Percentiles rank a stretch among this genome's conserved stretches.
Conservation (phyloP, 2,113 vertebrate species). For the Cyanoramphus novaezelandiae region DNA sequence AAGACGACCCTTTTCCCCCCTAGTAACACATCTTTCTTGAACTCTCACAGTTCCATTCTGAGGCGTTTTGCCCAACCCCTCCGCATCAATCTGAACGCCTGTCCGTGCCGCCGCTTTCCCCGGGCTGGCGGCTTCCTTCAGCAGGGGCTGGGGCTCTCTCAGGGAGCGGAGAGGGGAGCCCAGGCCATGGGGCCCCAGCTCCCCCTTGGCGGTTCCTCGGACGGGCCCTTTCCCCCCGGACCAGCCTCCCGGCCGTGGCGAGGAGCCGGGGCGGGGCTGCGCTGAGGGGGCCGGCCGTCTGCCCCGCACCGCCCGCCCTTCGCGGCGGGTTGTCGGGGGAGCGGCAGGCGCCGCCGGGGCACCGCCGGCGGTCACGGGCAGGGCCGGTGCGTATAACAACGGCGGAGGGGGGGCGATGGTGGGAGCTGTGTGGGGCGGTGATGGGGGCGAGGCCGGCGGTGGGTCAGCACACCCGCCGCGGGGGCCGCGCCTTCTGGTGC, state of each 20-base stretch:
- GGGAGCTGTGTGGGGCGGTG: not conserved
- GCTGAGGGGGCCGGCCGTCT: not conserved
- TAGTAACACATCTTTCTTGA: fast-evolving
- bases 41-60: fast-evolving
- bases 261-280: not conserved
- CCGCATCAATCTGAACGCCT: fast-evolving
- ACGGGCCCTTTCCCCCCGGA: fast-evolving
- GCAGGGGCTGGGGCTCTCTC: not conserved
- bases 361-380: conserved; percentile 36
- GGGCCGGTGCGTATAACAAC: not conserved
- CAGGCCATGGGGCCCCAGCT: fast-evolving
- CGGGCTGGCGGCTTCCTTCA: fast-evolving
- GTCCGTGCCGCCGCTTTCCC: fast-evolving
- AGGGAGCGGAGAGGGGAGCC: not conserved
- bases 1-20: fast-evolving
- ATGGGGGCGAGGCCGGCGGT: not conserved
- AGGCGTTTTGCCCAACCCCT: fast-evolving
- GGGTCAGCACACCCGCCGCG: not conserved
- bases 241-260: not conserved
- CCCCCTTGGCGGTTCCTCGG: fast-evolving
- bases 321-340: not conserved
- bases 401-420: too few relatives aligned
- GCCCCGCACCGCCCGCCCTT: not conserved
- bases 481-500: not conserved
- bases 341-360: not conserved